Conservation (phyloP, 2,113 vertebrate species). For the Eclectus roratus region DNA sequence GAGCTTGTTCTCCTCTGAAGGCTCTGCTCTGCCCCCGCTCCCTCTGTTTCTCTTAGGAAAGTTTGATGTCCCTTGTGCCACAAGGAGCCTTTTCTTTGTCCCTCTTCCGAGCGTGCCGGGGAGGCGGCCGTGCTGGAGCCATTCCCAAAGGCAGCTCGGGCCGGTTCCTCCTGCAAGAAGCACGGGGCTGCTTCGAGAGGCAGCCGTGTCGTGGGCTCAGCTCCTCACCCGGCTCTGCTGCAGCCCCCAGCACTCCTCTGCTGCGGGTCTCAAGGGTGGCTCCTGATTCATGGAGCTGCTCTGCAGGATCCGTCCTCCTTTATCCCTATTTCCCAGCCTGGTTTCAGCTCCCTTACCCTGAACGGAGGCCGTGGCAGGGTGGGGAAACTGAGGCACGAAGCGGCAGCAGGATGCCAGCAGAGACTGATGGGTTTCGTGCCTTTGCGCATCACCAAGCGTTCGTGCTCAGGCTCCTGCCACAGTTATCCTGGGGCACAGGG, state of each 20-base stretch:
- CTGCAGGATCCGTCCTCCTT: not conserved
- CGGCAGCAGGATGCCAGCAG: not conserved
- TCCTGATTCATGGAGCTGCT: not conserved
- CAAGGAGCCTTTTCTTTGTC: slow-evolving; percentile 58
- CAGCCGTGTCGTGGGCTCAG: not conserved
- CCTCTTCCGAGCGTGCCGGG: not conserved
- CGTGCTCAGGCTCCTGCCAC: not conserved
- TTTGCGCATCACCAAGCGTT: not conserved
- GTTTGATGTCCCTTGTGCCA: slow-evolving; percentile 43
- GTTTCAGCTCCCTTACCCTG: not conserved
- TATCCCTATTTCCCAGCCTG: not conserved
- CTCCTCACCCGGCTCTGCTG: not conserved
- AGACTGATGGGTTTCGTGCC: not conserved
- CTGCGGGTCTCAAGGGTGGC: accelerated
- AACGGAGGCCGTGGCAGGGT: not conserved
- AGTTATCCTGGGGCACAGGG: accelerated
- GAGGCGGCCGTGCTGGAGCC: not conserved
- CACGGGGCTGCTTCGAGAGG: not conserved
- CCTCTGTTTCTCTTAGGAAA: slow-evolving; percentile 58
- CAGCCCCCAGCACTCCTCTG: not conserved
- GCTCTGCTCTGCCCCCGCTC: slow-evolving; percentile 1
- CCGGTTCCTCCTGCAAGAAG: not conserved
- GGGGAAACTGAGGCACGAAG: not conserved
- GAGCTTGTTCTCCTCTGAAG: slow-evolving; percentile 37
- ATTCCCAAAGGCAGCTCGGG: not conserved